Percentiles rank a stretch among this genome's conserved stretches.
Conservation (phyloP, 1,140 invertebrate species). For the Schlechtendalia chinensis region DNA sequence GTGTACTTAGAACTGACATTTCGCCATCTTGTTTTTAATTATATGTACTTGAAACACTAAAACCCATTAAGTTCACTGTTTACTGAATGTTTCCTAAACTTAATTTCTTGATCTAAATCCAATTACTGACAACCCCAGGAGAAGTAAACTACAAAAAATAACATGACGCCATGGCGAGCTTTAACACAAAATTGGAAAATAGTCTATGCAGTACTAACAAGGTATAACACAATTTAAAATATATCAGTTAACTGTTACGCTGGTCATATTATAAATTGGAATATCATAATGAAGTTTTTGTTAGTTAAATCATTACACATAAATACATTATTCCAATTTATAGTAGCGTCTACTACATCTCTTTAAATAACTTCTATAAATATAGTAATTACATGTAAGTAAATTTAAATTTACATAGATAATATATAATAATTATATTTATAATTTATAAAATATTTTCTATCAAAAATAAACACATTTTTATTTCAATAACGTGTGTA, state of each 20-base stretch:
- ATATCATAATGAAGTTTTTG: background rate
- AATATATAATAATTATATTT: no score
- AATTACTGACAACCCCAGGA: background rate
- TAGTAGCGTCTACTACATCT: background rate
- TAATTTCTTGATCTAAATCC: constrained; percentile 12
- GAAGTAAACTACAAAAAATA: background rate
- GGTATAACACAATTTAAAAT: background rate
- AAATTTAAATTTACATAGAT: no score
- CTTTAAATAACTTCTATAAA: background rate
- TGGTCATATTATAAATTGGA: background rate
- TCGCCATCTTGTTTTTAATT: constrained; percentile 14
- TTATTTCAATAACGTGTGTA: no score
- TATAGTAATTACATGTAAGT: no score
- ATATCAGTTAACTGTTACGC: background rate
- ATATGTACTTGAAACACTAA: constrained; percentile 22
- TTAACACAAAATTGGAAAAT: background rate
- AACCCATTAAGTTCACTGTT: background rate
- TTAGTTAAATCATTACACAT: background rate
- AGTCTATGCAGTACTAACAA: no score
- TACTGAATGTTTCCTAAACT: constrained; percentile 9
- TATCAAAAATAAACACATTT: no score
- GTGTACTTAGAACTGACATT: background rate
- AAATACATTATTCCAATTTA: background rate
- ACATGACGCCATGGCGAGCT: background rate
- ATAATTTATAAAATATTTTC: no score